Base-by-base conservation (phyloP, 1,140 invertebrate genomes). In the Lepidotrigona ventralis region DNA sequence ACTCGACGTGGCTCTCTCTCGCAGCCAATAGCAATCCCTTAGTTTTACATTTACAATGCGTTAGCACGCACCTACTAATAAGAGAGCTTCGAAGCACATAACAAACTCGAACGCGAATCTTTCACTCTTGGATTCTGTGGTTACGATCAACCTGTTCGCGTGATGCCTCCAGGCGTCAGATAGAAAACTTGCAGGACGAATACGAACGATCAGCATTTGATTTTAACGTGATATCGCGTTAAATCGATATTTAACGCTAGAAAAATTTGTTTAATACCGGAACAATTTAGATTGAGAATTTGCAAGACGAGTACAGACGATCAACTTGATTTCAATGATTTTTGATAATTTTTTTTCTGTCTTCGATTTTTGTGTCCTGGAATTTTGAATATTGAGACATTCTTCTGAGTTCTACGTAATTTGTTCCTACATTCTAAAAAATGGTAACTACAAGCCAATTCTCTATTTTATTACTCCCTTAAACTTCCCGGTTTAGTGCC, bases 1-100 rank as follows among this genome's bases (percentile, higher is more conserved):
- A 63, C 71, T 77, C 72, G 21, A 29, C 46, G 12, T 54, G 29
- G 26, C 63, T 64, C 63, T 9, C 63, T 9, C 60, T 39, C 17
- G 58, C 54, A 81, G 74, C 79, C 79, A 83, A 77, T 72, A 87
- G 58, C 26, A 71, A 83, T 88, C 85, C 70, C 79, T 85, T 73
- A 63, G 66, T 77, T 79, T 75, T 69, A 83, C 71, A 85, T 88
- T 88, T 80, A 81, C 84, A 70, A 53, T 46, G n/a, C 58, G 66
- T 88, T 88, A 88, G 77, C 86, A 51, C 19, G 39, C 53, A 21
- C 39, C n/a, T 74, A 87, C 86, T 88, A 88, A 88, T 78, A 23
- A 85, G 79, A 26, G 46, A 72, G 53, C 68, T 81, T 78, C 58
- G 72, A n/a, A 58, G 73, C 75, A 68, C 39, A 21, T 70, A 79